Base-by-base conservation (phyloP, 35 echinoderm and acorn worm species). In the Chiridota heheva region DNA sequence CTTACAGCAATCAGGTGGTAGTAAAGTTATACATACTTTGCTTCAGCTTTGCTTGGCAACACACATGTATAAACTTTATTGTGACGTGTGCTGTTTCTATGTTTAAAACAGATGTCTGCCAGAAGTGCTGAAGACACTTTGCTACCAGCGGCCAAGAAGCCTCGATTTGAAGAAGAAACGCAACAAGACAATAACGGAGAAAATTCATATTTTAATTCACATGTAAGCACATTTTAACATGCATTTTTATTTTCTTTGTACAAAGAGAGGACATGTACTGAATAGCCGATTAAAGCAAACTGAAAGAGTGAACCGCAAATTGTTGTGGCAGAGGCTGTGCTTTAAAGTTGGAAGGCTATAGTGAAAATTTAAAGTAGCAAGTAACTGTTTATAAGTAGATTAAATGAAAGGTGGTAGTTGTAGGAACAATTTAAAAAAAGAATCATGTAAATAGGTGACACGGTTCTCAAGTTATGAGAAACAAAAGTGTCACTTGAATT, bases 81-180 rank as follows among this genome's bases (percentile, higher is more conserved):
- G 10, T 10, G n/a, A 53, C n/a, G 10, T 53, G 48, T 53, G 22
- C 22, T 22, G 12, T 13, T 13, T 53, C 22, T 53, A 13, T 53
- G 48, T 13, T 13, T 53, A 53, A 4, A 29, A 53, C 84, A 87
- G 85, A 87, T 87, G 85, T 87, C 85, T 80, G 85, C 85, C 66
- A 87, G 85, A 80, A 80, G 62, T 79, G 76, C 85, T 80, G 85
- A 87, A 80, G 85, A 63, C 85, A 77, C 48, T 77, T 80, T 75
- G 55, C 76, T 77, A 72, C 85, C 85, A 80, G 73, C 85, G 76
- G 85, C 85, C 75, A 87, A 87, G 74, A 87, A 87, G 85, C 85
- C 73, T 42, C 76, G 85, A 22, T 65, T 87, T 65, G 85, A 87
- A 36, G 46, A 29, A 44, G 74, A 87, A 28, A 61, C 70, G 27